phyloP scores from a whole-genome alignment of 2,113 vertebrate species.

The Seriola aureovittata region DNA sequence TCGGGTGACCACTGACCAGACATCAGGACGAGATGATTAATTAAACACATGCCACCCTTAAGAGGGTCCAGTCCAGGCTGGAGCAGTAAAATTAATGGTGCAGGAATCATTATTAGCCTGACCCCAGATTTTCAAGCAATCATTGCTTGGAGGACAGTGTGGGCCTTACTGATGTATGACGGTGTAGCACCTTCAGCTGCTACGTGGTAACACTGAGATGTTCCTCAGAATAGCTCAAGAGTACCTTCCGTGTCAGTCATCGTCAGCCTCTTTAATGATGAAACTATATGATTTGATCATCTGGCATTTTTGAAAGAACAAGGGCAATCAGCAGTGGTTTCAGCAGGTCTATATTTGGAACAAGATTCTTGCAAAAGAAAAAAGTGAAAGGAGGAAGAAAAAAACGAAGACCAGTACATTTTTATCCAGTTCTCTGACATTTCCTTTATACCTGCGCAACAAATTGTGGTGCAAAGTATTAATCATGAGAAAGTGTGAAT shows the following conservation, averaged over 20 bases:
- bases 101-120: constrained; percentile 75
- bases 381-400: constrained; percentile 2
- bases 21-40: constrained; percentile 71
- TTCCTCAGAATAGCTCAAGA: constrained; percentile 56
- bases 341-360: constrained; percentile 41
- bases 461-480: constrained; percentile 27
- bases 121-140: constrained; percentile 64
- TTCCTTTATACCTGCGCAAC: constrained; percentile 32
- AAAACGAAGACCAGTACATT: constrained; percentile 12
- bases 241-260: constrained; percentile 26
- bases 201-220: constrained; percentile 39
- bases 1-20: constrained; percentile 66
- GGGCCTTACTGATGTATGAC: constrained; percentile 46
- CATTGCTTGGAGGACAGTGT: constrained; percentile 48
- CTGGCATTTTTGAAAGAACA: constrained; percentile 57
- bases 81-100: constrained; percentile 72
- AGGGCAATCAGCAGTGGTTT: constrained; percentile 25
- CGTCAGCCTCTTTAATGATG: constrained; percentile 47
- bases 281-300: constrained; percentile 48
- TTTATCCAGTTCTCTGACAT: constrained; percentile 36
- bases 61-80: constrained; percentile 64
- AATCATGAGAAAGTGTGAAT: constrained; percentile 42
- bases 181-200: constrained; percentile 47
- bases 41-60: constrained; percentile 69
- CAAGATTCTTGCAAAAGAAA: constrained; percentile 11